Percentiles rank a stretch among this genome's conserved stretches.
These are phyloP conservation scores for Shargacucullia verbasci DNA, from an alignment of 2,888 invertebrate genomes.

Conservation along the genomic window DNA sequence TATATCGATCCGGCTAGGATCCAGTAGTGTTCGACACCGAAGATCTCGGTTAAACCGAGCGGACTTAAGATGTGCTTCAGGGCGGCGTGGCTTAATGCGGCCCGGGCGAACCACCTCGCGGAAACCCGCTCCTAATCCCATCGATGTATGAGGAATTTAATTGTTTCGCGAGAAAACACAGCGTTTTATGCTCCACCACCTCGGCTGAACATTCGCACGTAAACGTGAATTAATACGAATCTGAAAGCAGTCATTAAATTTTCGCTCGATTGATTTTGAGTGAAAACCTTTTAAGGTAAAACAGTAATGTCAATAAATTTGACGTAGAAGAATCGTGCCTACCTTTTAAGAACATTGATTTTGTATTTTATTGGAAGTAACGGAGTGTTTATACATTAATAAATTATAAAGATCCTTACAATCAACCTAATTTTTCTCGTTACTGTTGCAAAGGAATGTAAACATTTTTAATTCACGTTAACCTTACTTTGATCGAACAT, in stretches of 20 bases:
- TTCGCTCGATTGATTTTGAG: conserved; percentile 82
- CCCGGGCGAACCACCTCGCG: conserved; percentile 64
- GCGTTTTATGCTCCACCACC: conserved; percentile 76
- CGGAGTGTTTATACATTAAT: conserved; percentile 54
- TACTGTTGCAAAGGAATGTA: conserved; percentile 38
- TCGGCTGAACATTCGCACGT: conserved; percentile 73
- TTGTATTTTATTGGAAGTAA: conserved; percentile 58
- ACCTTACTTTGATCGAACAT: conserved; percentile 55
- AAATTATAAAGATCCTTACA: conserved; percentile 45
- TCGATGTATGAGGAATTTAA: conserved; percentile 85
- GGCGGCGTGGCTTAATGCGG: conserved; percentile 71
- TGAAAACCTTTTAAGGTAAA: conserved; percentile 83
- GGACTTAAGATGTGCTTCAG: conserved; percentile 77
- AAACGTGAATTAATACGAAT: conserved; percentile 82
- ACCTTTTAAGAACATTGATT: conserved; percentile 70
- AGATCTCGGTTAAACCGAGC: conserved; percentile 79
- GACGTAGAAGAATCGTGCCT: conserved; percentile 65
- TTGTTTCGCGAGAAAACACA: conserved; percentile 84
- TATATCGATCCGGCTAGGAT: conserved; percentile 79
- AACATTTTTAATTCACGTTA: conserved; percentile 59
- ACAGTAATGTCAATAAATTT: conserved; percentile 78
- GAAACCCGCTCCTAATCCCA: conserved; percentile 75
- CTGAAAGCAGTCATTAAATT: conserved; percentile 87
- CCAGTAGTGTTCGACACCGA: conserved; percentile 76
- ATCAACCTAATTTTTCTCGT: conserved; percentile 32